A percentile compares a stretch with the other conserved stretches of the same genome.
phyloP scores from a whole-genome alignment of 2,888 invertebrate genomes.

The Lithophane socia region DNA sequence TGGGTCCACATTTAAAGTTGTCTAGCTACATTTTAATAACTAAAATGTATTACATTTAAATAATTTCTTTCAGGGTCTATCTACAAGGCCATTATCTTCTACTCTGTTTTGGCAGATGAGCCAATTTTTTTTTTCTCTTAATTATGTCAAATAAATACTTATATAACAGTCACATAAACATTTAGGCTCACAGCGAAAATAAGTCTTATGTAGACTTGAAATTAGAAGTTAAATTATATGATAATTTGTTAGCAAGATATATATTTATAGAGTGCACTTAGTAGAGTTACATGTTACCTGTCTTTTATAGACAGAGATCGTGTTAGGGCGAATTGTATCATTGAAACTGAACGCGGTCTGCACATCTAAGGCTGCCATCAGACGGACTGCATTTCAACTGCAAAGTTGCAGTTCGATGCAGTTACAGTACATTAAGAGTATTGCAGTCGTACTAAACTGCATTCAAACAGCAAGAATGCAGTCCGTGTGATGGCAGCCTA shows the following conservation, averaged over 20 bases:
- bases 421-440: no score
- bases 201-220: constrained; percentile 9
- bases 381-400: no score
- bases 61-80: constrained; percentile 72
- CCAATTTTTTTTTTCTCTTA: constrained; percentile 58
- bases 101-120: constrained; percentile 68
- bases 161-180: constrained; percentile 4
- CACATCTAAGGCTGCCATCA: neutral
- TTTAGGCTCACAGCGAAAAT: constrained; percentile 33
- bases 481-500: no score
- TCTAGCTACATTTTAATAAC: constrained; percentile 6
- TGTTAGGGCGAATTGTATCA: no score
- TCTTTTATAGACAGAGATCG: neutral
- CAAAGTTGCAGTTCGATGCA: no score
- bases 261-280: neutral
- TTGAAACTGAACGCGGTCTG: no score
- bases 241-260: constrained; percentile 3
- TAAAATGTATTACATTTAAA: constrained; percentile 54
- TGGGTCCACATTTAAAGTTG: constrained; percentile 8
- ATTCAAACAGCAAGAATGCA: no score
- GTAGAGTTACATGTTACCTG: no score
- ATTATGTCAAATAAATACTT: constrained; percentile 36
- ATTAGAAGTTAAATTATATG: neutral
- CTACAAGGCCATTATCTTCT: constrained; percentile 79
- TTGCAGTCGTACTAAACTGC: no score